These are phyloP conservation scores for Anthonomus grandis DNA, from an alignment of 1,140 invertebrate genomes.

Conservation along the genomic window DNA sequence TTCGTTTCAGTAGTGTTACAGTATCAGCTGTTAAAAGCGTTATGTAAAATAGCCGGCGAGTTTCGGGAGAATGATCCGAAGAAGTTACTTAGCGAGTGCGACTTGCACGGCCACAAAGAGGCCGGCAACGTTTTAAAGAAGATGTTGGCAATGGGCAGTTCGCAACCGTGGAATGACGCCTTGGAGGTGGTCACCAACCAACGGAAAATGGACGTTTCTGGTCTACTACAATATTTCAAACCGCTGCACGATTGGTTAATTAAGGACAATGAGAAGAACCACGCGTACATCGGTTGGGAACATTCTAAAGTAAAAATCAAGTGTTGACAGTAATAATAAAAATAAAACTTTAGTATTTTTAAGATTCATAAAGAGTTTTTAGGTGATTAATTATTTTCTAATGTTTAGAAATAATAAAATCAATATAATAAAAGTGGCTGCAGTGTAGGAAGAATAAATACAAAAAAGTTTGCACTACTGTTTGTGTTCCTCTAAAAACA, in stretches of 20 bases:
- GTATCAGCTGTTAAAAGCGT: slow-evolving; percentile 84
- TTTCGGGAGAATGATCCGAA: slow-evolving; percentile 65
- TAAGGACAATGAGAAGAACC: slow-evolving; percentile 68
- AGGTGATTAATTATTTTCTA: no score
- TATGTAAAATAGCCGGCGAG: slow-evolving; percentile 76
- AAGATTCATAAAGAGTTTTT: no score
- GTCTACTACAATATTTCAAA: slow-evolving; percentile 73
- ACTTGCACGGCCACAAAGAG: slow-evolving; percentile 73
- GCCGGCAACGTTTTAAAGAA: slow-evolving; percentile 70
- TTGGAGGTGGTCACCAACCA: slow-evolving; percentile 77
- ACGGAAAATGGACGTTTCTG: slow-evolving; percentile 66
- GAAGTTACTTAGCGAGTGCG: slow-evolving; percentile 73
- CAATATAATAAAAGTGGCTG: no score
- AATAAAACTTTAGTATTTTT: no score
- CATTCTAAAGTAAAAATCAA: no score
- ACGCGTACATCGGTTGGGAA: slow-evolving; percentile 74
- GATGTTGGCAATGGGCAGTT: slow-evolving; percentile 77
- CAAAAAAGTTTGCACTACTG: no score
- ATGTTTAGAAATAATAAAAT: no score
- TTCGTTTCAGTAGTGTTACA: slow-evolving; percentile 83
- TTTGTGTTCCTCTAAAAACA: no score
- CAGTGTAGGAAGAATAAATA: no score
- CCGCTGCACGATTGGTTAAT: slow-evolving; percentile 74
- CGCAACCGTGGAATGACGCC: slow-evolving; percentile 77
- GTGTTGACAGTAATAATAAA: no score